Base-by-base conservation (phyloP, 2,888 invertebrate species). In the Eretmocerus hayati region DNA sequence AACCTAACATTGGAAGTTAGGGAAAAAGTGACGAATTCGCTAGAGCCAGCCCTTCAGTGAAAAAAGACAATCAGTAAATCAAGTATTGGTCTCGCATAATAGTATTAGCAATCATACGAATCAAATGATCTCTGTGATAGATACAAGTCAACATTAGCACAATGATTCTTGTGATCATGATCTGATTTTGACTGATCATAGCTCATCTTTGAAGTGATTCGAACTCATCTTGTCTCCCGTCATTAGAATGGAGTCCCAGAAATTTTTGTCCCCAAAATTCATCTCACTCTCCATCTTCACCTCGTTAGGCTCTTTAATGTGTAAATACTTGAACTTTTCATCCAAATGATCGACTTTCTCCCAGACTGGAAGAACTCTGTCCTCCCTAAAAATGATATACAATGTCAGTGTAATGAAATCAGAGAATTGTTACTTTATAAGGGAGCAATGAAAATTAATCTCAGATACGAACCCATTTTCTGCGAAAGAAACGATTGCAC, bases 241-340 rank as follows among this genome's bases (percentile, higher is more conserved):
- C 6, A 26, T 9, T 26, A 9, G 26, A 1, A 83, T 72, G 8
- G 72, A 74, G 56, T 77, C 74, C 84, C 84, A 84, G 67, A 84
- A 82, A 31, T 76, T 61, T 22, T 71, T 72, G 20, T 80, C 74
- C 0, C 80, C 81, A 50, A 83, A 74, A 60, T 79, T 75, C 0
- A 67, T 59, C 48, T 66, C 69, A 4, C 67, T 60, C 47, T 73
- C 73, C 73, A 81, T 77, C 31, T 66, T 59, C 19, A 67, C 57
- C 35, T 73, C 64, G 8, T 67, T 67, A 0, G 80, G 77, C 0
- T 75, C 74, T 13, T 68, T 63, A 42, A 83, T 78, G 32, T 78
- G 74, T 48, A 82, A 58, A 62, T 77, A 81, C 50, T 71, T 61
- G 15, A 81, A 57, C 9, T 75, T 71, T 9, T 71, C 63, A 1